These are phyloP conservation scores for Lucilia sericata DNA, from an alignment of 1,140 invertebrate genomes.

Conservation along the genomic window DNA sequence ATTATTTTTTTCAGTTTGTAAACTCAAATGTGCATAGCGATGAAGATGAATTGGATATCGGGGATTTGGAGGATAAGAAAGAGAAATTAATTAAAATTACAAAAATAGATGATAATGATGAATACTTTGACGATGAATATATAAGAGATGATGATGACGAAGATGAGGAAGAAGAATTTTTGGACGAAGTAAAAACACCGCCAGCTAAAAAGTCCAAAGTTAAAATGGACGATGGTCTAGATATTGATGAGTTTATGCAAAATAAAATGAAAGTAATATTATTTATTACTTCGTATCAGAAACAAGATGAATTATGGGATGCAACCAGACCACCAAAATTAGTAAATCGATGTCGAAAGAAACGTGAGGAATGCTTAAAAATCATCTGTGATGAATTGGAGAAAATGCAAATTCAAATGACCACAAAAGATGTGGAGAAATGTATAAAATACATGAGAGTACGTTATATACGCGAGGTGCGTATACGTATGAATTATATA, in stretches of 20 bases:
- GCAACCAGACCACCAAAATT: conserved; percentile 28
- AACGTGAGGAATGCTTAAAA: conserved; percentile 28
- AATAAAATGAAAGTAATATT: neutral
- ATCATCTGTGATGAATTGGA: conserved; percentile 13
- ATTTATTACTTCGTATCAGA: conserved; percentile 18
- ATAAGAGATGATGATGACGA: neutral
- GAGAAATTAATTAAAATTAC: neutral
- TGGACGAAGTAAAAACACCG: neutral
- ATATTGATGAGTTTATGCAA: conserved; percentile 34
- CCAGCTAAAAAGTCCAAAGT: conserved; percentile 30
- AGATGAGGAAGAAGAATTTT: neutral
- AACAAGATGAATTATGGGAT: conserved; percentile 35
- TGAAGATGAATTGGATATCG: neutral
- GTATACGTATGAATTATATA: conserved; percentile 29
- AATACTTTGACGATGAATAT: neutral
- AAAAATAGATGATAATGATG: neutral
- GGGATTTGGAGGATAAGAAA: neutral
- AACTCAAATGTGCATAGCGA: neutral
- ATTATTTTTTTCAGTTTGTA: neutral
- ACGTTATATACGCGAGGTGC: conserved; percentile 26
- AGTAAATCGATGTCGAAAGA: conserved; percentile 37
- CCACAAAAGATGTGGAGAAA: conserved; percentile 21
- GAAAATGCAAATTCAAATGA: conserved; percentile 11
- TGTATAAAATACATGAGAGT: conserved; percentile 37
- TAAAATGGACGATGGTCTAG: conserved; percentile 9